Evolutionary conservation across 2,797 vertebrate species (phyloP), one percentile per base, ranked within the genome.

Genomic region (Lepilemur ruficaudatus): DNA sequence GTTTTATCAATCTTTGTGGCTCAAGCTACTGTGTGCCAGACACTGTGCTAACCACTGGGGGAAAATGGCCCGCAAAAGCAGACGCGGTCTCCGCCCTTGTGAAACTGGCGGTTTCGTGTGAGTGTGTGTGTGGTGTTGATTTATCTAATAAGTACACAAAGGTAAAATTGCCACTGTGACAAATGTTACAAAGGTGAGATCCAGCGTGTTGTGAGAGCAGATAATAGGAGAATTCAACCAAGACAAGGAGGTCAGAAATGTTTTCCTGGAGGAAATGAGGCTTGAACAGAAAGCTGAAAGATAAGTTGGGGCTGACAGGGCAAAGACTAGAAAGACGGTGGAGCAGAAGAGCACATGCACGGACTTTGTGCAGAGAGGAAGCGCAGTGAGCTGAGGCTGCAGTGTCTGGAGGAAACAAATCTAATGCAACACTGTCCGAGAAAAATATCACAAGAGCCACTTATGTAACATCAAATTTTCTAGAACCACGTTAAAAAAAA

Each of bases 191-290:
- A 23, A 59, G 11, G 15, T 75, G 32, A 89, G 69, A 18, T 78
- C 32, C 50, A 73, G 4, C 12, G 6, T 65, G 55, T 20, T 52
- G 0, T 65, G 18, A 94, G 43, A 85, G 25, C 22, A 83, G 38
- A 35, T 78, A 28, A 7, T 3, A 52, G 32, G 75, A 79, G 35
- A 88, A 73, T 8, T 90, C 41, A 65, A 59, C 15, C 11, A 75
- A 93, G n/a, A 46, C 38, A 89, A 78, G 41, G 17, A 30, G 9
- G 7, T 84, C 83, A 30, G 30, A 72, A 38, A 73, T 50, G 23
- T 92, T 92, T 91, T 72, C n/a, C 20, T 70, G 85, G 50, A 72
- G 43, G 50, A 90, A 94, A 78, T 63, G 23, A 88, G 38, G 25
- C 38, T 92, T 81, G 32, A 55, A 25, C 11, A 83, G 70, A 78